Conservation (phyloP, 2,797 vertebrate species). For the Channallabes apus region DNA sequence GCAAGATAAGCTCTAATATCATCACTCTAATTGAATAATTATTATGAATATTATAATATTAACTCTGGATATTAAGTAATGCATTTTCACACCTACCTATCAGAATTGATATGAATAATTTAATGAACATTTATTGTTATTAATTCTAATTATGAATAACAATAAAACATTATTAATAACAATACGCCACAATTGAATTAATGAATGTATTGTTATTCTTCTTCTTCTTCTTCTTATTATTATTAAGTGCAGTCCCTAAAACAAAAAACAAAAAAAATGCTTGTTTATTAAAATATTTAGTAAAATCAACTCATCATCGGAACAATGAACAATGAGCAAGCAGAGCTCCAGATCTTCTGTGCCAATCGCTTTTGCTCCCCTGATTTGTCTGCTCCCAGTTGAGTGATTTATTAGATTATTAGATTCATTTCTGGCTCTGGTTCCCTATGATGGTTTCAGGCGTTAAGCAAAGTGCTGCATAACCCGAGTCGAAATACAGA, state of each 20-base stretch:
- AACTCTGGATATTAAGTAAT: not conserved
- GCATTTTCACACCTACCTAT: not conserved
- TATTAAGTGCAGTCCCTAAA: not conserved
- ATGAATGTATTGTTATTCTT: not conserved
- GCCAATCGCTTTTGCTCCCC: conserved; percentile 42
- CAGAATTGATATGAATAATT: not conserved
- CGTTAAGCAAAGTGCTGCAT: not conserved
- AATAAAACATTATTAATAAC: too few relatives aligned
- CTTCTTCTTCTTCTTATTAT: not conserved
- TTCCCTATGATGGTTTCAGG: conserved; percentile 38
- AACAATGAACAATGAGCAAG: conserved; percentile 42
- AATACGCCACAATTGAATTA: not conserved
- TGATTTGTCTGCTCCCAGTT: conserved; percentile 43
- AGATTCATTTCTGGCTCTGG: conserved; percentile 47
- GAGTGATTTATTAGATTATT: conserved; percentile 53
- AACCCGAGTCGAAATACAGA: not conserved
- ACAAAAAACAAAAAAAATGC: not conserved
- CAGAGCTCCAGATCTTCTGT: not conserved
- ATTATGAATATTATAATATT: not conserved
- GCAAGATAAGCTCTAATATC: not conserved
- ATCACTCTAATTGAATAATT: not conserved
- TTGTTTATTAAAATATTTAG: not conserved
- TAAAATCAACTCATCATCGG: not conserved
- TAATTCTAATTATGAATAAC: not conserved
- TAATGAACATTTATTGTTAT: not conserved